Base-by-base conservation (phyloP, 2,888 invertebrate genomes). In the Phaonia tiefii region DNA sequence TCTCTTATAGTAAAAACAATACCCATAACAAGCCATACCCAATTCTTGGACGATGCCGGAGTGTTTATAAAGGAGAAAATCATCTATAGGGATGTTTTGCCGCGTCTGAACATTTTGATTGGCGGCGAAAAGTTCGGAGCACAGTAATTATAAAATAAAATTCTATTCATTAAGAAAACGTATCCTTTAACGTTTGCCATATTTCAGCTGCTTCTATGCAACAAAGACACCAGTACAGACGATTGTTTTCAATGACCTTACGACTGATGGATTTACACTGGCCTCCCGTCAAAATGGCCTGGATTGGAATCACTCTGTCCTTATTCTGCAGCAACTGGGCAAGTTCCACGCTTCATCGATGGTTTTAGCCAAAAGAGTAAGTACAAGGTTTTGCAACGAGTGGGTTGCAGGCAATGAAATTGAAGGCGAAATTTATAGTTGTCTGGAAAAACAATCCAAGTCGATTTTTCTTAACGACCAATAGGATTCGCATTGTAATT, bases 321-420 rank as follows among this genome's bases (percentile, higher is more conserved):
- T 92, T 58, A 91, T 92, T 0, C 86, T 93, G 66, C 88, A 89
- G 46, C 92, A 92, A 85, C 83, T 93, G 80, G 93, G 92, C 0
- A 90, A 90, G 78, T 92, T 92, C 84, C 93, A 93, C 85, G 93
- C 92, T 0, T 87, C 91, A 2, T 93, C 93, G 0, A 91, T 93
- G 80, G 90, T 92, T 37, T 86, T 93, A 80, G 90, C 89, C 39
- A 91, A 93, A 83, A 91, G 91, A 89, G 92, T 92, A 25, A 78
- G 83, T 4, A n/a, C n/a, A n/a, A n/a, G n/a, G n/a, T n/a, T n/a
- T n/a, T n/a, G n/a, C n/a, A n/a, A n/a, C n/a, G n/a, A n/a, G n/a
- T n/a, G n/a, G n/a, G n/a, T n/a, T n/a, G n/a, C n/a, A n/a, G n/a
- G n/a, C n/a, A n/a, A n/a, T n/a, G n/a, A n/a, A n/a, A n/a, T n/a